phyloP scores from a whole-genome alignment of 1,140 invertebrate species.

The Kradibia gibbosae region DNA sequence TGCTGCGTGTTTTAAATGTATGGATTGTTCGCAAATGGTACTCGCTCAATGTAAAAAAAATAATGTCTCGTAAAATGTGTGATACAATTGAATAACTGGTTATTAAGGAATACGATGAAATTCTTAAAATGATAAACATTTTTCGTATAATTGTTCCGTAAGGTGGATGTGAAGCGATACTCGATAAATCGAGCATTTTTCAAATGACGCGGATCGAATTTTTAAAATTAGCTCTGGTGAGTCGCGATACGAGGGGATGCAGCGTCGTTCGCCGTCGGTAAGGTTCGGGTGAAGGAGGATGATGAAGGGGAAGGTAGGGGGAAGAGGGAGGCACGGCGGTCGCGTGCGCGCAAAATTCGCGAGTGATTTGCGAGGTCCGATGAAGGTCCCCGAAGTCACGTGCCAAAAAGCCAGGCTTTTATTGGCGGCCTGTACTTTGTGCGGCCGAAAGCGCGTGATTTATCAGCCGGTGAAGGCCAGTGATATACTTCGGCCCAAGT shows the following conservation, averaged over 20 bases:
- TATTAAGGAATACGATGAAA: too few relatives aligned
- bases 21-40: neutral
- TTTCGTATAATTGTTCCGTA: too few relatives aligned
- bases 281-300: neutral
- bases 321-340: neutral
- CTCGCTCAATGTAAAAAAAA: too few relatives aligned
- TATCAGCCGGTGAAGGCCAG: slow-evolving; percentile 12
- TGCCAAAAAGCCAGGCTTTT: neutral
- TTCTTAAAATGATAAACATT: too few relatives aligned
- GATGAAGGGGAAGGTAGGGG: neutral
- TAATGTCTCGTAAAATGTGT: too few relatives aligned
- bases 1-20: neutral
- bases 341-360: slow-evolving; percentile 1
- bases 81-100: too few relatives aligned
- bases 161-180: too few relatives aligned
- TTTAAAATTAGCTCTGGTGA: too few relatives aligned
- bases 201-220: too few relatives aligned
- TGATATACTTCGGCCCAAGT: too few relatives aligned
- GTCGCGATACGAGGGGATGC: too few relatives aligned
- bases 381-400: neutral
- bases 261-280: too few relatives aligned
- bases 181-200: neutral
- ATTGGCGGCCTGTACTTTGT: slow-evolving; percentile 33
- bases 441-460: slow-evolving; percentile 27
- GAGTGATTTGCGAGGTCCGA: slow-evolving; percentile 6